Base-by-base conservation (phyloP, 53 echinoderm and acorn worm species). In the Patiria pectinifera region DNA sequence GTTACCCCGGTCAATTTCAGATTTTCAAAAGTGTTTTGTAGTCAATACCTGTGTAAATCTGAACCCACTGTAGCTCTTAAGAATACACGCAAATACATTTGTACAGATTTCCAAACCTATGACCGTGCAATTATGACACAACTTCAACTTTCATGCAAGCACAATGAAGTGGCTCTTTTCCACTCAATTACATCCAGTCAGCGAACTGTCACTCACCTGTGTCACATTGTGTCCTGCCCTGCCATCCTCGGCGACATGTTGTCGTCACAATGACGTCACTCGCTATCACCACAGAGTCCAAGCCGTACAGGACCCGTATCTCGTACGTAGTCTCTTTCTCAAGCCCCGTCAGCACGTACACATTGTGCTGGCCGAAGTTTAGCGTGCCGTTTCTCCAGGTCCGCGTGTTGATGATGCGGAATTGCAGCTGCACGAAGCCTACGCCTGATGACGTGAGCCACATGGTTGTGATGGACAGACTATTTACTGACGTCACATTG, bases 401-500 rank as follows among this genome's bases (percentile, higher is more conserved):
- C 43, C 58, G 87, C 15, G 87, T 46, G 58, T 91, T 63, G 62
- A 45, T 69, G 15, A 69, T 46, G 23, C 96, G 91, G 93, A 93
- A 94, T 82, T 96, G 96, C 69, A 91, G 94, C 78, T 88, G 85
- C 3, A 96, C 91, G 35, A 85, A 85, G 35, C 82, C 84, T 44
- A 94, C 91, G 13, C 78, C 74, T 45, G 82, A 60, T 21, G 96
- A 94, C 15, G 92, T 72, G 4, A 78, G 26, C 96, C 96, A 96
- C 23, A 84, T 82, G 21, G 92, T 59, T 3, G 91, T 91, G 78
- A 94, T 77, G 49, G 96, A 93, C 2, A 96, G 59, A 84, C 96
- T 96, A 89, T 94, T 96, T 85, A 96, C 91, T 79, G 91, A 81
- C 25, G 85, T 81, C 49, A 91, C 74, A 71, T 85, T 94, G 62